Conservation (phyloP, 1,140 invertebrate genomes). For the Hyphantria cunea region DNA sequence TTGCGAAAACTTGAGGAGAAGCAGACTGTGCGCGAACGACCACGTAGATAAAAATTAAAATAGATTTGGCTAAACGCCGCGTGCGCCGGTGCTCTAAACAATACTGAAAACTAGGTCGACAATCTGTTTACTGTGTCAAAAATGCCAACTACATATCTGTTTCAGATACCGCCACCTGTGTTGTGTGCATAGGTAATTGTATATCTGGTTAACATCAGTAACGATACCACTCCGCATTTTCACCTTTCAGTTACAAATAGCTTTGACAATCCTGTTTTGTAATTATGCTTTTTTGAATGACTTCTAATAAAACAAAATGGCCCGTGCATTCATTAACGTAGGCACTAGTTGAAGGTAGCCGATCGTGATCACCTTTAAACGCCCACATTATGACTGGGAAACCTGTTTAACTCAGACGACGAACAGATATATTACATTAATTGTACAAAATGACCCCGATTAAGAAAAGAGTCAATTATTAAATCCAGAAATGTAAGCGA, state of each 20-base stretch:
- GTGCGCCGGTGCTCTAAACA: slow-evolving; percentile 53
- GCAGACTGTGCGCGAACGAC: slow-evolving; percentile 53
- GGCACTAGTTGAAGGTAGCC: slow-evolving; percentile 23
- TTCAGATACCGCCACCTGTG: slow-evolving; percentile 25
- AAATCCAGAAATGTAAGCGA: slow-evolving; percentile 5
- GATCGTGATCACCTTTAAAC: slow-evolving; percentile 12
- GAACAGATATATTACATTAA: slow-evolving; percentile 15
- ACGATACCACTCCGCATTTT: slow-evolving; percentile 1
- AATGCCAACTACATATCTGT: slow-evolving; percentile 51
- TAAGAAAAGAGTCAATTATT: slow-evolving; percentile 15
- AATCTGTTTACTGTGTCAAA: slow-evolving; percentile 68
- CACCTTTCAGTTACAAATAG: slow-evolving; percentile 7
- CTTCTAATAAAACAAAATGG: slow-evolving; percentile 15
- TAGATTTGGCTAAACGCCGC: slow-evolving; percentile 72
- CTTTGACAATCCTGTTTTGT: slow-evolving; percentile 3
- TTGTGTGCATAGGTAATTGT: slow-evolving; percentile 13
- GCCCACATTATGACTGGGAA: slow-evolving; percentile 13
- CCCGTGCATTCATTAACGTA: slow-evolving; percentile 9
- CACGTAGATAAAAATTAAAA: slow-evolving; percentile 66
- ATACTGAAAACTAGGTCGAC: slow-evolving; percentile 72
- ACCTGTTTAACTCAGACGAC: slow-evolving; percentile 5
- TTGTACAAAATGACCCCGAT: slow-evolving; percentile 2
- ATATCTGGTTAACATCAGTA: slow-evolving; percentile 9
- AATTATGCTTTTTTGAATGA: slow-evolving; percentile 19
- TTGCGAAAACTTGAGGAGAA: slow-evolving; percentile 54